Conservation (phyloP, 2,113 vertebrate species). For the Galeopterus variegatus region DNA sequence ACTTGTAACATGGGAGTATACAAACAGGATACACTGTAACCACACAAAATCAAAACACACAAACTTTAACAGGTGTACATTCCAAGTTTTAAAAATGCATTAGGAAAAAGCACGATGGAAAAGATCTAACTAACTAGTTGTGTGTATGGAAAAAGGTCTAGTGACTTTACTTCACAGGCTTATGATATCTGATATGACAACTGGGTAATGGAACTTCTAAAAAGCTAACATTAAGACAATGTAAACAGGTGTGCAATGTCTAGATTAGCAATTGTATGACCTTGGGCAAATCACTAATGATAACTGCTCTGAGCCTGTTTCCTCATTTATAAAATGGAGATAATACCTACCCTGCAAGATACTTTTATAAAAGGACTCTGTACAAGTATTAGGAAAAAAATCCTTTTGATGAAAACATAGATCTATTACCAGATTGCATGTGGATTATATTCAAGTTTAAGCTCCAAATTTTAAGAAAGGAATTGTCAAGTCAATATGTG, state of each 20-base stretch:
- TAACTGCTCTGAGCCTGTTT: neutral
- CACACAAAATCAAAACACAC: neutral
- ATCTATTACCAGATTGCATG: neutral
- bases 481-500: neutral
- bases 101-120: neutral
- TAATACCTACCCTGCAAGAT: neutral
- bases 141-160: neutral
- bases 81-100: slow-evolving; percentile 32
- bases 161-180: neutral
- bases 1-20: neutral
- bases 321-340: neutral
- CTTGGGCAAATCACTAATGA: slow-evolving; percentile 5
- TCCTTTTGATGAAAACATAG: slow-evolving; percentile 4
- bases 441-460: neutral
- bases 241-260: neutral
- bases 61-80: slow-evolving; percentile 4
- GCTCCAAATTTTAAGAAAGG: neutral
- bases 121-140: neutral
- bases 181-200: neutral
- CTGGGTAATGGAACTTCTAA: neutral
- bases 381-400: slow-evolving; percentile 39
- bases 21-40: neutral
- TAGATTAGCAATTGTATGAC: slow-evolving; percentile 31
- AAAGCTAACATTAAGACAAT: neutral
- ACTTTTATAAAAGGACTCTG: slow-evolving; percentile 22